A percentile compares a stretch with the other conserved stretches of the same genome.
phyloP scores from a whole-genome alignment of 2,888 invertebrate genomes.

The Nebria salina region DNA sequence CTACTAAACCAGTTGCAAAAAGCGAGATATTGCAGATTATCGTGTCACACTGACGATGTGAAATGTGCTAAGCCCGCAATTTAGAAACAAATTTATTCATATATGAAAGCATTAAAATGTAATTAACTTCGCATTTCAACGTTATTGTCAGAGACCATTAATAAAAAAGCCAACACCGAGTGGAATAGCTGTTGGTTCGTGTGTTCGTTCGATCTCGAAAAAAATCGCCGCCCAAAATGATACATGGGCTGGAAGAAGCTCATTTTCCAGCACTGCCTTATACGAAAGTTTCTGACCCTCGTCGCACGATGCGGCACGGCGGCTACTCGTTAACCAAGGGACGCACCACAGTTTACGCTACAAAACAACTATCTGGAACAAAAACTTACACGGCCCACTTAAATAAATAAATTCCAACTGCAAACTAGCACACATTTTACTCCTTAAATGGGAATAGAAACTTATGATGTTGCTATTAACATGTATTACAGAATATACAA shows the following conservation, averaged over 20 bases:
- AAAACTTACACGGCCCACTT: background rate
- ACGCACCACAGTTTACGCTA: background rate
- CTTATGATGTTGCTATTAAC: background rate
- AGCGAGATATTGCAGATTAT: slow-evolving; percentile 36
- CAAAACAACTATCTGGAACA: background rate
- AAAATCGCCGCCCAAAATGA: background rate
- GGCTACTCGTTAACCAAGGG: background rate
- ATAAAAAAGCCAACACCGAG: slow-evolving; percentile 28
- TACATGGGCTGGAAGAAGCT: background rate
- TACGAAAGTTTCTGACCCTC: slow-evolving; percentile 1
- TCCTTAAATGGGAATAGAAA: background rate
- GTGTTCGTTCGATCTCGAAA: background rate
- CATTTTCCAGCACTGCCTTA: background rate
- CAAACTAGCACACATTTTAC: background rate
- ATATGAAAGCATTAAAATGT: slow-evolving; percentile 44
- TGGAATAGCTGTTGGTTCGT: background rate
- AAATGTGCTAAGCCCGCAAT: slow-evolving; percentile 38
- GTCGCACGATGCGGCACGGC: background rate
- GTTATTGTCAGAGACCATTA: slow-evolving; percentile 41
- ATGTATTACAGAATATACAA: background rate
- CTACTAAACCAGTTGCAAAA: slow-evolving; percentile 29
- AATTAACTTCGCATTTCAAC: slow-evolving; percentile 44
- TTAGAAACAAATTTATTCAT: slow-evolving; percentile 42
- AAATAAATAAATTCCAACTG: background rate
- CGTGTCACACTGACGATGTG: slow-evolving; percentile 20